These are phyloP conservation scores for Hapalemur alaotrensis DNA, from an alignment of 2,797 vertebrate species.

Conservation along the genomic window DNA sequence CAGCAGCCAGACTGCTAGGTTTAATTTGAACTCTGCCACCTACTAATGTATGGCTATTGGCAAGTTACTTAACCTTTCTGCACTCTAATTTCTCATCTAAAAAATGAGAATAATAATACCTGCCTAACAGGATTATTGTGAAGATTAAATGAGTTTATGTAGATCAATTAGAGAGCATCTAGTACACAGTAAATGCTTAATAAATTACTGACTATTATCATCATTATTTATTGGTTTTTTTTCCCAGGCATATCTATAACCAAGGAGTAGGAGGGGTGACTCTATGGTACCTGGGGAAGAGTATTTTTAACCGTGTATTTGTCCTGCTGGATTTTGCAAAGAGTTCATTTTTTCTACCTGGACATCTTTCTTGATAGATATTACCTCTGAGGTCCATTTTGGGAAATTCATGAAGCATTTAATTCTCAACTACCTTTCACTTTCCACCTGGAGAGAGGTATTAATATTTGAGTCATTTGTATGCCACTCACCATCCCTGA, in stretches of 20 bases:
- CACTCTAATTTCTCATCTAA: neutral
- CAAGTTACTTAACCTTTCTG: neutral
- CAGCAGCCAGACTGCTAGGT: neutral
- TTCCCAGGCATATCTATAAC: neutral
- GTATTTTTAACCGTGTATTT: neutral
- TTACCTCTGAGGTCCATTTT: neutral
- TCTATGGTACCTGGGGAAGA: neutral
- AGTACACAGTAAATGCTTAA: neutral
- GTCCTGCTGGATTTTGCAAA: neutral
- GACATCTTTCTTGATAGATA: neutral
- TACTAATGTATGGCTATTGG: neutral
- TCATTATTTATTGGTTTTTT: neutral
- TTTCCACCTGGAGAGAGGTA: neutral
- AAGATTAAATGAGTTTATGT: neutral
- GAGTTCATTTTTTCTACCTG: neutral
- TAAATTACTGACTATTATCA: neutral
- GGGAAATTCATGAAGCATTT: neutral
- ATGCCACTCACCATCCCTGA: neutral
- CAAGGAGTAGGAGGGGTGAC: neutral
- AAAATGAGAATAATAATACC: neutral
- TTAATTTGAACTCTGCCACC: neutral
- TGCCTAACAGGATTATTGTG: neutral
- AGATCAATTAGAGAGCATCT: neutral
- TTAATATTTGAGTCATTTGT: neutral
- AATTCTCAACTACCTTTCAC: neutral